Conservation (phyloP, 2,888 invertebrate species). For the Pyrrhosoma nymphula region DNA sequence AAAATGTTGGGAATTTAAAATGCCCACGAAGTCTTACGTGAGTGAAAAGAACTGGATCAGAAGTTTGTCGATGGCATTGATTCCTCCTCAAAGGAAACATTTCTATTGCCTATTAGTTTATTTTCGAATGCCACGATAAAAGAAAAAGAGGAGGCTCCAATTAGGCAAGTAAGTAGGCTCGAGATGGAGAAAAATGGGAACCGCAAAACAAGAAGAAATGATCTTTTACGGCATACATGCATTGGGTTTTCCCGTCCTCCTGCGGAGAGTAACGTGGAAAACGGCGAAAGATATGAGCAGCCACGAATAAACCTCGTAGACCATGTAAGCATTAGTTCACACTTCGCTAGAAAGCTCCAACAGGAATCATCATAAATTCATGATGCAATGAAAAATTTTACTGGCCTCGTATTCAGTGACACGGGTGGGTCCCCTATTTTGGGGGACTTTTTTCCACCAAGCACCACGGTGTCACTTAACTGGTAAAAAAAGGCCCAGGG, state of each 20-base stretch:
- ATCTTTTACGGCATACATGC: not conserved
- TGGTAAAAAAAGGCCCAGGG: not conserved
- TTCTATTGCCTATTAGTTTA: too few relatives aligned
- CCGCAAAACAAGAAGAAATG: not conserved
- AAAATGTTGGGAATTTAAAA: too few relatives aligned
- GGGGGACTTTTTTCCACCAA: not conserved
- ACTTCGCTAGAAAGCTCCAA: not conserved
- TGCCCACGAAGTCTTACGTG: too few relatives aligned
- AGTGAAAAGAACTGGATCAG: too few relatives aligned
- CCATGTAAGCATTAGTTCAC: not conserved
- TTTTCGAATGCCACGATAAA: not conserved
- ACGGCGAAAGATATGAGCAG: not conserved
- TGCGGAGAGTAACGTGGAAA: not conserved
- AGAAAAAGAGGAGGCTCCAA: not conserved
- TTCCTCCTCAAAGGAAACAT: too few relatives aligned
- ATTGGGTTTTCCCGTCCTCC: not conserved
- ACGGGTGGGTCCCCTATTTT: not conserved
- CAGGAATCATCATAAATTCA: not conserved
- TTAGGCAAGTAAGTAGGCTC: not conserved
- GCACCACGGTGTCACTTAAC: not conserved
- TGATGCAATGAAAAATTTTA: not conserved
- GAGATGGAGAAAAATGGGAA: not conserved
- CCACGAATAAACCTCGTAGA: not conserved
- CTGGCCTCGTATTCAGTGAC: not conserved
- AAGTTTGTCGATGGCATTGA: too few relatives aligned